phyloP scores from a whole-genome alignment of 2,113 vertebrate species.

The Phrynosoma blainvillii region DNA sequence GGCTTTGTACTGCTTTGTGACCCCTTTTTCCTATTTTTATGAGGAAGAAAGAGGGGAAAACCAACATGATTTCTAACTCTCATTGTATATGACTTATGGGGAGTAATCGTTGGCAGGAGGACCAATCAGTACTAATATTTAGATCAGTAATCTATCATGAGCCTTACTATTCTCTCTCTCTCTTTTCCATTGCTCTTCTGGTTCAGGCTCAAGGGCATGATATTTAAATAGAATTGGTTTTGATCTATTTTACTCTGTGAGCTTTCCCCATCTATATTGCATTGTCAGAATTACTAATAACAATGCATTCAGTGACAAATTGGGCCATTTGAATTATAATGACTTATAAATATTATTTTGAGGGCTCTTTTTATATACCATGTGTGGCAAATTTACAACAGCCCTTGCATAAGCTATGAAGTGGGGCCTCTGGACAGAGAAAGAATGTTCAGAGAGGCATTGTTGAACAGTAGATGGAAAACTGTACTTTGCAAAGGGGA shows the following conservation, averaged over 20 bases:
- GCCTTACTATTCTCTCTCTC: background rate
- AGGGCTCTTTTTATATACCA: background rate
- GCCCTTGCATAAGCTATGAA: background rate
- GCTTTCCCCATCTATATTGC: background rate
- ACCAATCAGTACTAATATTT: background rate
- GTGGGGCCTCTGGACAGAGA: background rate
- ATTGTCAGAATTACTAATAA: background rate
- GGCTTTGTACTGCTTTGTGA: slow-evolving; percentile 30
- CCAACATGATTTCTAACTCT: background rate
- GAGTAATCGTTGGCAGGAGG: background rate
- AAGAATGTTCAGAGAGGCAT: background rate
- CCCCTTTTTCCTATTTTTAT: slow-evolving; percentile 25
- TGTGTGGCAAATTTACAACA: background rate
- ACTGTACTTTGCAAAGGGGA: background rate
- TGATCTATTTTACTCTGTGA: background rate
- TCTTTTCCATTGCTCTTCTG: background rate
- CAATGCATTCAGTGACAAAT: slow-evolving; percentile 18
- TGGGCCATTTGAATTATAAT: slow-evolving; percentile 24
- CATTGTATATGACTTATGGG: background rate
- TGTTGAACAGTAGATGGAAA: background rate
- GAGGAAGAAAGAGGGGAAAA: background rate
- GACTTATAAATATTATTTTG: slow-evolving; percentile 1
- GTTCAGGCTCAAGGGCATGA: background rate
- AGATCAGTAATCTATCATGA: slow-evolving; percentile 15
- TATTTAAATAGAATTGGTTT: background rate